Evolutionary conservation across 2,113 vertebrate genomes (phyloP).

Genomic region (Lycaon pictus): DNA sequence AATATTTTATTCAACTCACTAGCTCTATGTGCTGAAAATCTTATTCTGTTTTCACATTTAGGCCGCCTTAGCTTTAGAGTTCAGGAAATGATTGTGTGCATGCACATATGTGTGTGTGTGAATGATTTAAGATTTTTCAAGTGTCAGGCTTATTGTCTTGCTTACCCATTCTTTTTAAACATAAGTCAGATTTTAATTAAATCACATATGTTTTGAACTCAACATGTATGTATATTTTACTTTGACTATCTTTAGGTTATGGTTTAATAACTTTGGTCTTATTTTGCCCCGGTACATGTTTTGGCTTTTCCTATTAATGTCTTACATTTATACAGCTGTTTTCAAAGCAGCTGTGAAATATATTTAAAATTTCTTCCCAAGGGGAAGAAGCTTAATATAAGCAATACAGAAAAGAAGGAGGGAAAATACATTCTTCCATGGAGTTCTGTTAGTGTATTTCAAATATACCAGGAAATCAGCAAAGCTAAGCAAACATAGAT

Average conservation of each 20-base stretch:
- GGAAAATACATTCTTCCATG: conserved; percentile 29
- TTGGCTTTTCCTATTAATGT: conserved; percentile 81
- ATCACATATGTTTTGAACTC: conserved; percentile 75
- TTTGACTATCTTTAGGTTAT: conserved; percentile 77
- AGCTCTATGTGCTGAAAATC: not conserved
- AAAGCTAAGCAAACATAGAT: conserved; percentile 72
- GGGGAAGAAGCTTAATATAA: conserved; percentile 72
- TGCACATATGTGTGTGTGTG: not conserved
- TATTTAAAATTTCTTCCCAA: conserved; percentile 77
- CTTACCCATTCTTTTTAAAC: conserved; percentile 29
- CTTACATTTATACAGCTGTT: conserved; percentile 85
- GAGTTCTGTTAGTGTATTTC: conserved; percentile 56
- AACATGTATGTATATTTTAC: conserved; percentile 79
- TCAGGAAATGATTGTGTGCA: not conserved
- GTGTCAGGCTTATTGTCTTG: conserved; percentile 17
- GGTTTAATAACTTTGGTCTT: conserved; percentile 81
- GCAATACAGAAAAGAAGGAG: not conserved
- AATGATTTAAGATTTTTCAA: conserved; percentile 36
- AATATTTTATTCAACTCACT: not conserved
- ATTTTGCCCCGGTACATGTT: conserved; percentile 74
- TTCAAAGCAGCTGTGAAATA: conserved; percentile 81
- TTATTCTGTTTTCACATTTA: conserved; percentile 52
- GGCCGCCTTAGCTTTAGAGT: not conserved
- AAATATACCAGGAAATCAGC: conserved; percentile 69
- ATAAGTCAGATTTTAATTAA: conserved; percentile 70